Evolutionary conservation across 2,888 invertebrate genomes (phyloP).

Genomic region (Oscheius sp.): DNA sequence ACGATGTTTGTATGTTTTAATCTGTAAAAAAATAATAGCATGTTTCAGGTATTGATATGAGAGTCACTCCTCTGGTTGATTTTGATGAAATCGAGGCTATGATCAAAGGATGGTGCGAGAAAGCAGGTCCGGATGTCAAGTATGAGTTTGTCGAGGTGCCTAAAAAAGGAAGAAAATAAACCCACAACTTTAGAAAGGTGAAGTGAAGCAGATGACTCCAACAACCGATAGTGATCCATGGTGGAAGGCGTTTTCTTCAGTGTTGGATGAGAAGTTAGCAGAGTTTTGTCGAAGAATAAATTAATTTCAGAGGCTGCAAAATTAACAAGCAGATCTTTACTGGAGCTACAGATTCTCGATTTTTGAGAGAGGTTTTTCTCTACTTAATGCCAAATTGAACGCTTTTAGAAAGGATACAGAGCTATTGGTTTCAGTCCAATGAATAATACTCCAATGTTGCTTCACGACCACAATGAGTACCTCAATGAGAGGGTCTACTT

Average conservation of each 20-base stretch:
- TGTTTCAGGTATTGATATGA: slow-evolving; percentile 62
- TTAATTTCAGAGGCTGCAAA: slow-evolving; percentile 77
- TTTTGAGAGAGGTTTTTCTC: slow-evolving; percentile 77
- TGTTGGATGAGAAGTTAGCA: slow-evolving; percentile 73
- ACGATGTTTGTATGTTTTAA: slow-evolving; percentile 79
- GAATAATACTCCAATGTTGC: slow-evolving; percentile 82
- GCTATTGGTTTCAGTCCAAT: slow-evolving; percentile 91
- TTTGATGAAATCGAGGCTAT: slow-evolving; percentile 62
- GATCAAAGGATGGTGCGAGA: slow-evolving; percentile 57
- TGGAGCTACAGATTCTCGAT: slow-evolving; percentile 89
- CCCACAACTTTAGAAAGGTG: background rate
- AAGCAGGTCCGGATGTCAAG: slow-evolving; percentile 61
- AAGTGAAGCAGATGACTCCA: slow-evolving; percentile 59
- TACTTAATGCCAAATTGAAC: background rate
- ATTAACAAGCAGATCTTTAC: slow-evolving; percentile 82
- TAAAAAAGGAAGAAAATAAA: background rate
- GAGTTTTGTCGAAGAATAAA: slow-evolving; percentile 64
- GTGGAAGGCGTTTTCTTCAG: slow-evolving; percentile 72
- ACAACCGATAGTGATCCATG: slow-evolving; percentile 70
- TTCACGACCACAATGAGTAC: slow-evolving; percentile 91
- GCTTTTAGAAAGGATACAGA: slow-evolving; percentile 79
- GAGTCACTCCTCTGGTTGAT: slow-evolving; percentile 65
- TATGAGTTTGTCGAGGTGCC: slow-evolving; percentile 60
- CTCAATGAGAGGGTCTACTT: slow-evolving; percentile 82
- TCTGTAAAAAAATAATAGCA: background rate